These are phyloP conservation scores for Eudemis profundana DNA, from an alignment of 2,888 invertebrate genomes.

Conservation along the genomic window DNA sequence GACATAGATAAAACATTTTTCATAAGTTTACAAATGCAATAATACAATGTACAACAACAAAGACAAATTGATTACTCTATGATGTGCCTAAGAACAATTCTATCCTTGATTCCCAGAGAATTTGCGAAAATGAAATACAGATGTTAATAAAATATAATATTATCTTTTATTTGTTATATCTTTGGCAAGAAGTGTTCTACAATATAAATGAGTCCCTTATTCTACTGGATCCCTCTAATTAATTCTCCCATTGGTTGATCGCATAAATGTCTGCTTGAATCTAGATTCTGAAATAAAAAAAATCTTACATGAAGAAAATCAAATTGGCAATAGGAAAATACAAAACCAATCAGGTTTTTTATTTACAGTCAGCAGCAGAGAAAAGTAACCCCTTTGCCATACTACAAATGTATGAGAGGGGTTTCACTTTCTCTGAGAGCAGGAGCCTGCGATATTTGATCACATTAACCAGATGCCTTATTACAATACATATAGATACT, in stretches of 20 bases:
- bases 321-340: no score
- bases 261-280: conserved; percentile 74
- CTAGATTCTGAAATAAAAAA: conserved; percentile 73
- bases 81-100: conserved; percentile 28
- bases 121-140: conserved; percentile 37
- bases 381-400: no score
- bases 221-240: conserved; percentile 53
- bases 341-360: no score
- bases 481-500: no score
- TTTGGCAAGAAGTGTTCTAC: conserved; percentile 23
- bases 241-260: conserved; percentile 63
- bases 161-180: conserved; percentile 41
- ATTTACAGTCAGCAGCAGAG: no score
- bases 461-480: no score
- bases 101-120: conserved; percentile 15
- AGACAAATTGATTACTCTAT: not conserved
- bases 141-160: conserved; percentile 44
- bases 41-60: conserved; percentile 29
- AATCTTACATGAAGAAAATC: not conserved
- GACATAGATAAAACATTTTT: conserved; percentile 88
- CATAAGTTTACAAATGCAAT: conserved; percentile 15
- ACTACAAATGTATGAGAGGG: no score
- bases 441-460: no score
- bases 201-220: not conserved
- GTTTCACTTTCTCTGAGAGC: no score